Evolutionary conservation across 37 sponge, comb jelly and placozoan species (phyloP).

Genomic region (Geodia barretti): DNA sequence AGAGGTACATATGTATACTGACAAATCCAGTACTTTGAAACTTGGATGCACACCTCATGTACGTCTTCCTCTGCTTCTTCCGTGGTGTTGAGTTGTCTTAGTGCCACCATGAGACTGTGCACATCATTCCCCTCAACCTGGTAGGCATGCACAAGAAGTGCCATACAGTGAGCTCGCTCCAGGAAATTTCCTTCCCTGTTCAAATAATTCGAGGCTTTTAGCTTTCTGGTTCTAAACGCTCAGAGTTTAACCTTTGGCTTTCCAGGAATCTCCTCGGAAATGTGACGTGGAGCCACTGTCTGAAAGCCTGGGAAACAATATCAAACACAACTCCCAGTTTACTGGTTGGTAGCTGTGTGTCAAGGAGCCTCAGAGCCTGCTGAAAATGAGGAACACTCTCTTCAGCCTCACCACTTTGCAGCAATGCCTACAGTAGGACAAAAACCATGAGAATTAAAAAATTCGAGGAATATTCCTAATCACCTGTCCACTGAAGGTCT

Average conservation of each 20-base stretch:
- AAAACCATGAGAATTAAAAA: not conserved
- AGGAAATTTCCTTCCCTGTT: conserved; percentile 3
- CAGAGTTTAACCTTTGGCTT: conserved; percentile 25
- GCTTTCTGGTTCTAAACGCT: too few relatives aligned
- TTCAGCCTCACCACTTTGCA: conserved; percentile 66
- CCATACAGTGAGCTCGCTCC: conserved; percentile 68
- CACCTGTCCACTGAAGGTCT: conserved; percentile 65
- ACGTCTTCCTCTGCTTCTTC: conserved; percentile 65
- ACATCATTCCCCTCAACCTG: conserved; percentile 64
- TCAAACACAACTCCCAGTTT: not conserved
- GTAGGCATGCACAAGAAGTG: conserved; percentile 67
- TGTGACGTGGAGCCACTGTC: conserved; percentile 58
- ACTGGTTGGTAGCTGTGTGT: conserved; percentile 33
- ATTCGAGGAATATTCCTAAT: not conserved
- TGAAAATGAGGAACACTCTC: conserved; percentile 63
- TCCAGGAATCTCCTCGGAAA: conserved; percentile 41
- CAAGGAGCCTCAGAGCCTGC: conserved; percentile 45
- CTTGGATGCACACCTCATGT: conserved; percentile 52
- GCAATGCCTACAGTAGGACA: conserved; percentile 43
- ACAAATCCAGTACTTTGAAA: not conserved
- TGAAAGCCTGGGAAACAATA: conserved; percentile 33
- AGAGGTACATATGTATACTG: not conserved
- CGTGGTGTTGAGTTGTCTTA: conserved; percentile 70
- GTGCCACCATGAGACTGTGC: conserved; percentile 59
- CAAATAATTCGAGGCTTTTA: conserved; percentile 2